Percentiles rank a stretch among this genome's conserved stretches.
These are phyloP conservation scores for Caenorhabditis panamensis DNA, from an alignment of 2,888 invertebrate genomes.

Conservation along the genomic window DNA sequence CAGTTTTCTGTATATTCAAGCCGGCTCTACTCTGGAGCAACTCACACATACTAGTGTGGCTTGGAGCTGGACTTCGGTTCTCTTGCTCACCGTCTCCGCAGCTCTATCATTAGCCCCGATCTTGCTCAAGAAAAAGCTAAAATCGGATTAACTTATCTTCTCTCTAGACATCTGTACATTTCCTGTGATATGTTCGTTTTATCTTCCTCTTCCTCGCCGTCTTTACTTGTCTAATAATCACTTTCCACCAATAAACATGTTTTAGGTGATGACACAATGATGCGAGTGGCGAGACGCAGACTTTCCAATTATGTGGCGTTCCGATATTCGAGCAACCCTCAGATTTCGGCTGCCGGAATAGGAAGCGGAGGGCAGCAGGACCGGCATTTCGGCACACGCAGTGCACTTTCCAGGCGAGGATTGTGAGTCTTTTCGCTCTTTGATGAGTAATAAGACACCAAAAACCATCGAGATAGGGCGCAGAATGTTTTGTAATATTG, in stretches of 20 bases:
- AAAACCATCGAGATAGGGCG: slow-evolving; percentile 43
- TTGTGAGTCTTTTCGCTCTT: slow-evolving; percentile 47
- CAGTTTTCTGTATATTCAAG: slow-evolving; percentile 96
- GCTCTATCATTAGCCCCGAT: slow-evolving; percentile 91
- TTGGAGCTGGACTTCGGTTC: slow-evolving; percentile 68
- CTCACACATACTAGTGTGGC: slow-evolving; percentile 92
- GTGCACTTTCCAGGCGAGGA: slow-evolving; percentile 35
- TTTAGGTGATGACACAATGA: slow-evolving; percentile 60
- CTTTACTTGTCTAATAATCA: slow-evolving; percentile 3
- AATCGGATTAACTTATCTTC: slow-evolving; percentile 46
- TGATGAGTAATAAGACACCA: slow-evolving; percentile 59
- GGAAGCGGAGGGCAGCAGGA: slow-evolving; percentile 6
- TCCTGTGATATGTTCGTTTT: not conserved
- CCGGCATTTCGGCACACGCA: slow-evolving; percentile 16
- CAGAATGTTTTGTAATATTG: slow-evolving; percentile 48
- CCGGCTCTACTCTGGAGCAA: slow-evolving; percentile 95
- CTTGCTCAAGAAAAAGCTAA: slow-evolving; percentile 83
- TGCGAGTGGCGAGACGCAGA: slow-evolving; percentile 38
- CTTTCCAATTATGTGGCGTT: slow-evolving; percentile 6
- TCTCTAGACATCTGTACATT: slow-evolving; percentile 7
- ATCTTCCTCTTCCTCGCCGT: not conserved
- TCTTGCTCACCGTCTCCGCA: slow-evolving; percentile 87
- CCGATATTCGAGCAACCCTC: not conserved
- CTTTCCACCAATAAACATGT: slow-evolving; percentile 31
- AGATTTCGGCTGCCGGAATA: slow-evolving; percentile 6